Conservation (phyloP, 1,140 invertebrate species). For the Drosophila serrata region DNA sequence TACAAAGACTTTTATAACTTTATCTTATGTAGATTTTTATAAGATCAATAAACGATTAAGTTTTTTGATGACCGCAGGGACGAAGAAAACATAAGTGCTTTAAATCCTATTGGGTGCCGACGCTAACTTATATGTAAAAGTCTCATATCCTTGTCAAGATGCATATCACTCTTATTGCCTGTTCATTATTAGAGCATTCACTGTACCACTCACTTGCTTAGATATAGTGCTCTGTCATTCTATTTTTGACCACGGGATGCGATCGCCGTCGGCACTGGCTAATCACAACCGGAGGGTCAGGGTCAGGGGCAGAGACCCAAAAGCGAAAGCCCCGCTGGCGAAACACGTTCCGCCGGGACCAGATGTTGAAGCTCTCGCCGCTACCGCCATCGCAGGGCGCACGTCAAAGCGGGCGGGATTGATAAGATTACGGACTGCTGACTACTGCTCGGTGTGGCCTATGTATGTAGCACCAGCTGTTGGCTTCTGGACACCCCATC, state of each 20-base stretch:
- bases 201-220: conserved; percentile 19
- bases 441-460: conserved; percentile 8
- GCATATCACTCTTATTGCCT: too few species aligned
- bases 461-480: conserved; percentile 49
- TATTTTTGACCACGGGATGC: conserved; percentile 48
- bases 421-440: conserved; percentile 63
- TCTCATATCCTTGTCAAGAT: background rate
- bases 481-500: conserved; percentile 22
- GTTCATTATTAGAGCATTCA: background rate
- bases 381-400: conserved; percentile 19
- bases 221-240: conserved; percentile 23
- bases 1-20: background rate
- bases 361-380: conserved; percentile 55
- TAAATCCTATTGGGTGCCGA: too few species aligned
- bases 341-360: conserved; percentile 40
- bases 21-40: background rate
- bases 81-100: too few species aligned
- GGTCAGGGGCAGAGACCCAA: conserved; percentile 38
- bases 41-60: background rate
- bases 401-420: conserved; percentile 55
- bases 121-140: too few species aligned
- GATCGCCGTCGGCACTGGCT: conserved; percentile 26
- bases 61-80: background rate
- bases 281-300: conserved; percentile 54
- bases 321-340: conserved; percentile 56